These are phyloP conservation scores for Mastomys natalensis DNA, from an alignment of 2,113 vertebrate genomes.

Conservation along the genomic window DNA sequence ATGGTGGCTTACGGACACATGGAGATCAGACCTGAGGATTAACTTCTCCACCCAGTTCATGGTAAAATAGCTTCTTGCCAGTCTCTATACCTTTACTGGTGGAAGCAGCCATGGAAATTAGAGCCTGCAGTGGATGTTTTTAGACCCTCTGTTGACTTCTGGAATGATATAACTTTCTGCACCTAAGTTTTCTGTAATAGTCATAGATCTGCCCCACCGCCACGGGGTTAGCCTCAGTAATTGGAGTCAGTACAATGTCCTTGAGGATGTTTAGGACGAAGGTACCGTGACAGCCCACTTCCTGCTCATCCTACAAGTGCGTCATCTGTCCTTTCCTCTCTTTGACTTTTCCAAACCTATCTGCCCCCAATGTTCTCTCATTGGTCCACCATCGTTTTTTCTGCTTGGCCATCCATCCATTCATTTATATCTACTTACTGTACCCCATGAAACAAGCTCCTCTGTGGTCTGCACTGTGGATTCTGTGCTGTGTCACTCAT, in stretches of 20 bases:
- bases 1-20: neutral
- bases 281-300: slow-evolving; percentile 42
- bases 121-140: neutral
- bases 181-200: slow-evolving; percentile 4
- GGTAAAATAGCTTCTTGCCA: neutral
- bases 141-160: neutral
- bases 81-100: neutral
- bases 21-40: neutral
- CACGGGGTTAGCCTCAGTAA: neutral
- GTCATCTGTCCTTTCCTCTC: neutral
- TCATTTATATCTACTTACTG: neutral
- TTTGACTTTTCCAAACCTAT: neutral
- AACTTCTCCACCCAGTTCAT: neutral
- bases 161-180: neutral
- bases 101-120: neutral
- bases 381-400: neutral
- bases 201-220: neutral
- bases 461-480: neutral
- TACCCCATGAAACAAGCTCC: neutral
- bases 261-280: slow-evolving; percentile 62
- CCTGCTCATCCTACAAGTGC: neutral
- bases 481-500: neutral
- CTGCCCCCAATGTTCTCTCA: neutral
- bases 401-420: neutral
- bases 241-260: neutral